phyloP scores from a whole-genome alignment of 2,888 invertebrate genomes.

The Amblyjoppa proteus region DNA sequence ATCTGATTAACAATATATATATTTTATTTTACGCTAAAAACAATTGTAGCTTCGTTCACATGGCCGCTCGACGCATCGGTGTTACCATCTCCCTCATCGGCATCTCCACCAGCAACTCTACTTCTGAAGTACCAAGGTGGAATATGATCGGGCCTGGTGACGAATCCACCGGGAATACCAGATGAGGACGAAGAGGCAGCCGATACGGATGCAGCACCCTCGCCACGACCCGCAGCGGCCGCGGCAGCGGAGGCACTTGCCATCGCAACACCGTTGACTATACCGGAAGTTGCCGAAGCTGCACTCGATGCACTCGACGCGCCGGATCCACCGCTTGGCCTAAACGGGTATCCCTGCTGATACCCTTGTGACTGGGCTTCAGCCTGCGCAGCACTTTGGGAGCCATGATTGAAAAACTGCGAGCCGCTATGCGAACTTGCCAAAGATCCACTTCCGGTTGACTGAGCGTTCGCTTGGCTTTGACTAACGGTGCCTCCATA shows the following conservation, averaged over 20 bases:
- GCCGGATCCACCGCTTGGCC: conserved; percentile 32
- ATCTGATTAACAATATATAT: background rate
- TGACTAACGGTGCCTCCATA: conserved; percentile 35
- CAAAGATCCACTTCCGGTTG: conserved; percentile 41
- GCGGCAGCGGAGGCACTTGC: conserved; percentile 60
- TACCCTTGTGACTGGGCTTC: conserved; percentile 51
- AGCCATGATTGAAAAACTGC: conserved; percentile 43
- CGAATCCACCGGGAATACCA: conserved; percentile 33
- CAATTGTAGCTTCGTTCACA: conserved; percentile 24
- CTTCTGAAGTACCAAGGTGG: conserved; percentile 57
- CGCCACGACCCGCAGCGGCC: conserved; percentile 50
- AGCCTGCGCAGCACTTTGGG: conserved; percentile 54
- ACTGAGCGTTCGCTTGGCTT: conserved; percentile 48
- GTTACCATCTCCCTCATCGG: background rate
- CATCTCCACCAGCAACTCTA: conserved; percentile 35
- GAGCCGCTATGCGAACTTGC: conserved; percentile 57
- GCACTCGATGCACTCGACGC: conserved; percentile 66
- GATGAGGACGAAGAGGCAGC: conserved; percentile 48
- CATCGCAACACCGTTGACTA: conserved; percentile 61
- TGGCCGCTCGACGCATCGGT: background rate
- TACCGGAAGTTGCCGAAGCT: conserved; percentile 66
- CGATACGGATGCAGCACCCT: conserved; percentile 25
- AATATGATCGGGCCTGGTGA: conserved; percentile 2
- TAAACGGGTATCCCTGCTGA: conserved; percentile 21
- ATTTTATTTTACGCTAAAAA: conserved; percentile 24